These are phyloP conservation scores for Anableps anableps DNA, from an alignment of 2,797 vertebrate species.

Conservation along the genomic window DNA sequence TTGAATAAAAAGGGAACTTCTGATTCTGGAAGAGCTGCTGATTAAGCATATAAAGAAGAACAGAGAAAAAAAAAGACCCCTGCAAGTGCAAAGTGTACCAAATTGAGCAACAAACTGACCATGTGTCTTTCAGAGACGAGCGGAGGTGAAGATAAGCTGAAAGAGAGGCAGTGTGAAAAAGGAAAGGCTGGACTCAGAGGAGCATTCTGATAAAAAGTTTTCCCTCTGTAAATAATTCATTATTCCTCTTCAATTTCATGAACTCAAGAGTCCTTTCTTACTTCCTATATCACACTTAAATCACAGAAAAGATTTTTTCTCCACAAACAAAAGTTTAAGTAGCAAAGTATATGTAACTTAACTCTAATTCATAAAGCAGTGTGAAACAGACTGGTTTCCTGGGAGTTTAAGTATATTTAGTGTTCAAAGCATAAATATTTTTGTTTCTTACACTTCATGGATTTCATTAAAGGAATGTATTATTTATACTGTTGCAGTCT, in stretches of 20 bases:
- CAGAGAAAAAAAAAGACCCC: neutral
- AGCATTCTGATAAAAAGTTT: neutral
- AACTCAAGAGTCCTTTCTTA: neutral
- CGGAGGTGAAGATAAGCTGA: neutral
- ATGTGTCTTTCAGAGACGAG: too few species aligned
- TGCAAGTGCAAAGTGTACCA: neutral
- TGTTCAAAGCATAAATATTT: too few species aligned
- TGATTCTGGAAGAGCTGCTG: neutral
- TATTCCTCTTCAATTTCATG: neutral
- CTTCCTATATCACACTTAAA: neutral
- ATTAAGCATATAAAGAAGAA: neutral
- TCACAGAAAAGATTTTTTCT: neutral
- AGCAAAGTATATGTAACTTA: neutral
- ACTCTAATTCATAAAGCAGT: neutral
- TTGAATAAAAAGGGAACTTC: neutral
- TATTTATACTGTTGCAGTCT: neutral
- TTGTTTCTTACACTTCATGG: neutral
- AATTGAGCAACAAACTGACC: neutral
- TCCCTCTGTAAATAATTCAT: neutral
- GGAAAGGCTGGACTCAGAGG: neutral
- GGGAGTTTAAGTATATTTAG: neutral
- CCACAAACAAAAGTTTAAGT: neutral
- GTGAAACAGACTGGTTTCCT: neutral
- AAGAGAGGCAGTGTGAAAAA: neutral
- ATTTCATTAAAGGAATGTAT: neutral